Percentiles rank a stretch among this genome's conserved stretches.
Conservation (phyloP, 2,797 vertebrate genomes). For the Amniataba percoides region DNA sequence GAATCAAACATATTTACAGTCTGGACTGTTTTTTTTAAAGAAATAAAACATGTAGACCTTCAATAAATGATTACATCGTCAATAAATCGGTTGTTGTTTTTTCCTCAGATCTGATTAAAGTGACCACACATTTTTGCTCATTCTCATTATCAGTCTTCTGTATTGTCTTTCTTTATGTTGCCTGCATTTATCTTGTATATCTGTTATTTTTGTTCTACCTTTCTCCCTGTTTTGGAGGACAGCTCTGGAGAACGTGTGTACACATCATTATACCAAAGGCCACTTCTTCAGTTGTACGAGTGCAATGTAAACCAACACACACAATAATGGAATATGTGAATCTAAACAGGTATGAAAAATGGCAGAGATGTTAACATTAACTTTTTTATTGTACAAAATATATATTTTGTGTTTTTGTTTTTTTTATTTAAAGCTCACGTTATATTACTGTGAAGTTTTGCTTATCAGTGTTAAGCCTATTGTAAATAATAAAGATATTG, state of each 20-base stretch:
- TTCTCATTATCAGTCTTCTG: conserved; percentile 42
- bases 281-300: conserved; percentile 86
- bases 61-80: conserved; percentile 17
- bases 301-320: conserved; percentile 86
- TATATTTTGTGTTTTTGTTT: conserved; percentile 92
- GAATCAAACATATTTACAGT: conserved; percentile 24
- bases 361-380: conserved; percentile 87
- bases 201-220: conserved; percentile 36
- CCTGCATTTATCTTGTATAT: conserved; percentile 72
- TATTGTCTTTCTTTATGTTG: conserved; percentile 74
- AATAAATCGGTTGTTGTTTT: background rate
- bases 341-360: conserved; percentile 86
- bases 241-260: conserved; percentile 75
- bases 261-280: conserved; percentile 89
- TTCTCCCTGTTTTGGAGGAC: conserved; percentile 75
- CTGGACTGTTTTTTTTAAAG: background rate
- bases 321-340: conserved; percentile 86
- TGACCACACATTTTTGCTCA: conserved; percentile 47
- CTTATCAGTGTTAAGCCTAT: conserved; percentile 99
- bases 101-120: conserved; percentile 18
- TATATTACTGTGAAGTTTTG: conserved; percentile 99
- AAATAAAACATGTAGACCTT: conserved; percentile 25
- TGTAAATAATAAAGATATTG: conserved; percentile 95
- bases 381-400: conserved; percentile 94
- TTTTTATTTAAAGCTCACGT: conserved; percentile 98